Evolutionary conservation across 2,888 invertebrate species (phyloP), one percentile per base, ranked within the genome.

Genomic region (Belgica antarctica): DNA sequence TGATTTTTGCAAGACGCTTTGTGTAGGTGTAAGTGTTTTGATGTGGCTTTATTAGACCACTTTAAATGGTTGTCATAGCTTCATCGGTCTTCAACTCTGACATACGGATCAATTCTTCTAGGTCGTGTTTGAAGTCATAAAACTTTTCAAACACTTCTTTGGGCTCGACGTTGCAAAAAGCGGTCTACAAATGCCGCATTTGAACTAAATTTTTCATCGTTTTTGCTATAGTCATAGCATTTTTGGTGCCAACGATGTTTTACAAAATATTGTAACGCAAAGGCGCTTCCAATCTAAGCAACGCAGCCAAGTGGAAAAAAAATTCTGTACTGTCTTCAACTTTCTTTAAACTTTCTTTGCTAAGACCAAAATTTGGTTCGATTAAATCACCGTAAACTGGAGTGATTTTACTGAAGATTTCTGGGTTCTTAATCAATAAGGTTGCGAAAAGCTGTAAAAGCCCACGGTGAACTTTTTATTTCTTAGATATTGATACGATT

Each of bases 271-370:
- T 93, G 74, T 92, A 89, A 77, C 88, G 90, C 28, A 97, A 82
- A 61, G 88, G 90, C 12, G 96, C 94, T 78, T 97, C 96, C 74
- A 97, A 84, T 74, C 88, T 88, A 27, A 97, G 85, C 1, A 92
- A 95, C n/a, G 97, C 97, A 0, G 96, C 97, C 78, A 90, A 89
- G 78, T 97, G 96, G 77, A 94, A 95, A 0, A 96, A 88, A 65
- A 97, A 84, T 36, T 90, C 85, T 2, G 93, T 89, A 76, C 91
- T 87, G 12, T 59, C 27, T 63, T 82, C 80, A 34, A 95, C 78
- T 71, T 82, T 77, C 66, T 85, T 78, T 31, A 87, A 81, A 66
- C 85, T 83, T 1, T 84, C 81, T 1, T 82, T 79, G 28, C 82
- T 84, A 10, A 93, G 80, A 1, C 91, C 92, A 19, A 89, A 79